These are phyloP conservation scores for Timema podura DNA, from an alignment of 2,888 invertebrate genomes.

Conservation along the genomic window DNA sequence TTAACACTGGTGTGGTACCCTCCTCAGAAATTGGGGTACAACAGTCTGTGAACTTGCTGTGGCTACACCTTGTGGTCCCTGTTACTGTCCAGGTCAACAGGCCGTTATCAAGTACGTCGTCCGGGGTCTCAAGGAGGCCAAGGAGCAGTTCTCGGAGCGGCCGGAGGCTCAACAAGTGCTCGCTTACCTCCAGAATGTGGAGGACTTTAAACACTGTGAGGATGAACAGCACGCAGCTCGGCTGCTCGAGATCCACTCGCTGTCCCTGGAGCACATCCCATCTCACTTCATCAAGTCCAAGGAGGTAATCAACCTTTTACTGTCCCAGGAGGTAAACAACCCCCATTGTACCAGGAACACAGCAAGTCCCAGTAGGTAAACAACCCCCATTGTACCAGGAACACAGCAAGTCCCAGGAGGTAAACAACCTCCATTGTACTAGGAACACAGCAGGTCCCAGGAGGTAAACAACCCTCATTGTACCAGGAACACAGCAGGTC, in stretches of 20 bases:
- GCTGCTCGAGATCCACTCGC: slow-evolving; percentile 50
- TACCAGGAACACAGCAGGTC: too few species aligned
- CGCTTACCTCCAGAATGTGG: slow-evolving; percentile 49
- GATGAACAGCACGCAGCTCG: slow-evolving; percentile 51
- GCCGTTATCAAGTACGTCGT: slow-evolving; percentile 43
- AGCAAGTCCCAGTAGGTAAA: too few species aligned
- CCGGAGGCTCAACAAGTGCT: slow-evolving; percentile 49
- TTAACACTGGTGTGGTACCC: too few species aligned
- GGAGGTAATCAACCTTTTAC: slow-evolving; percentile 51
- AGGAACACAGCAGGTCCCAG: too few species aligned
- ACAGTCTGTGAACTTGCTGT: background rate
- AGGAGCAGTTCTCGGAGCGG: slow-evolving; percentile 45
- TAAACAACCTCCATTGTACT: too few species aligned
- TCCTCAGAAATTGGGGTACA: background rate
- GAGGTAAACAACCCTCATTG: too few species aligned
- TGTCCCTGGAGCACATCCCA: slow-evolving; percentile 66
- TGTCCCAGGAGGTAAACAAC: too few species aligned
- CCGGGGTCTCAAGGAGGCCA: slow-evolving; percentile 51
- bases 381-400: too few species aligned
- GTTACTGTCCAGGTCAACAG: too few species aligned
- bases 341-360: too few species aligned
- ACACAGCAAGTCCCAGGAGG: too few species aligned
- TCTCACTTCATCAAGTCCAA: slow-evolving; percentile 59
- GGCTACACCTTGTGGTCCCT: too few species aligned
- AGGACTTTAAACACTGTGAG: slow-evolving; percentile 49